Percentiles rank a stretch among this genome's conserved stretches.
Conservation (phyloP, 2,113 vertebrate species). For the Siniperca knerii region DNA sequence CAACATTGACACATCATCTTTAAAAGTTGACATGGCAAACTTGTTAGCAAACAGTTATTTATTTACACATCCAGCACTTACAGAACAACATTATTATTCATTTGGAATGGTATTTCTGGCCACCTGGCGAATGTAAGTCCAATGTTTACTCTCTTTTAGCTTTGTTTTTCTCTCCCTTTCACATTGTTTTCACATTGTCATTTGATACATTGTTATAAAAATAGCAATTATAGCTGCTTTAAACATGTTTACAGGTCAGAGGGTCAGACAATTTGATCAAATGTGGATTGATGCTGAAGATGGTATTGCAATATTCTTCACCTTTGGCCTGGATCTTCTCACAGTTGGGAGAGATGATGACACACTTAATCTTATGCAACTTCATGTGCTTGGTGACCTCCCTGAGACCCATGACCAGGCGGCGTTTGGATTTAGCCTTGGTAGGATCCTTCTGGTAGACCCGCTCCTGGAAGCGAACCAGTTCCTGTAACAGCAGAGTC, state of each 20-base stretch:
- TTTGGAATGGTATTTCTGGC: background rate
- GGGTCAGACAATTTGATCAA: background rate
- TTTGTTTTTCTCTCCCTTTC: background rate
- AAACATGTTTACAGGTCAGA: background rate
- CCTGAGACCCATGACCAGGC: constrained; percentile 96
- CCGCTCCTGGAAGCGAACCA: constrained; percentile 97
- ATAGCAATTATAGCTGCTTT: background rate
- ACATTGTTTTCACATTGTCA: background rate
- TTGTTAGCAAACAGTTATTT: background rate
- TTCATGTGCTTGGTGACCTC: constrained; percentile 99
- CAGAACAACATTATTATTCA: background rate
- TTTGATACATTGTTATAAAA: background rate
- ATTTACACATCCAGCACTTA: background rate
- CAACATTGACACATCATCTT: background rate
- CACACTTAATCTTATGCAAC: constrained; percentile 95
- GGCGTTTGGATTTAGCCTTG: constrained; percentile 93
- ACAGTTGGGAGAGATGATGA: constrained; percentile 98
- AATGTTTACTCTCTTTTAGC: background rate
- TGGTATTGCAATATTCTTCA: constrained; percentile 41
- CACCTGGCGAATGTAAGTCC: too few species aligned
- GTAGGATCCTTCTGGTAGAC: constrained; percentile 97
- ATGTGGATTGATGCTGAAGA: background rate
- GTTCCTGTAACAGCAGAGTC: constrained; percentile 94
- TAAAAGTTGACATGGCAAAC: background rate
- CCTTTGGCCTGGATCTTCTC: constrained; percentile 99